phyloP scores from a whole-genome alignment of 1,140 invertebrate species.

The Drosophila arawakana region DNA sequence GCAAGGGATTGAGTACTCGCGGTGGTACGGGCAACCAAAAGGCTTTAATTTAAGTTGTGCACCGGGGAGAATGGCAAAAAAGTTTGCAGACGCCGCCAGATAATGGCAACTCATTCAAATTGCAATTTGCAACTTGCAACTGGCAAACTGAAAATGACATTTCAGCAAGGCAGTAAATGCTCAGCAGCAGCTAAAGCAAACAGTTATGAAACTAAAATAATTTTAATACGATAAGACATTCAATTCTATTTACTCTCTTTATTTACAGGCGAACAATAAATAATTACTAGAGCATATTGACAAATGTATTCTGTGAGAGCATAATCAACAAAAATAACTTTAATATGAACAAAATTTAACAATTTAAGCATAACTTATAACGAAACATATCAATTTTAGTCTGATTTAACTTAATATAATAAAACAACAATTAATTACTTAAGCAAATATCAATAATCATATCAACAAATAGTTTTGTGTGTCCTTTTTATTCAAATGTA shows the following conservation, averaged over 20 bases:
- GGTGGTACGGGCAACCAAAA: slow-evolving; percentile 16
- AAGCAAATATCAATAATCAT: slow-evolving; percentile 31
- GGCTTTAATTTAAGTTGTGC: slow-evolving; percentile 46
- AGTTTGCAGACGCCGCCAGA: slow-evolving; percentile 50
- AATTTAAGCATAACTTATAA: slow-evolving; percentile 47
- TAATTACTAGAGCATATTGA: background rate
- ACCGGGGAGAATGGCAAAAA: slow-evolving; percentile 31
- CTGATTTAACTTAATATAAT: slow-evolving; percentile 60
- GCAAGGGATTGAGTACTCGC: slow-evolving; percentile 46
- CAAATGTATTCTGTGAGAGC: slow-evolving; percentile 11
- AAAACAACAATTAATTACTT: slow-evolving; percentile 23
- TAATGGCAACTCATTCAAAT: slow-evolving; percentile 39
- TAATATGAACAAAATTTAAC: slow-evolving; percentile 16
- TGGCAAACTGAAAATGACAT: slow-evolving; percentile 21
- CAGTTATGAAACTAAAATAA: background rate
- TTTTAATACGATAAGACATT: background rate
- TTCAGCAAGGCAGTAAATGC: slow-evolving; percentile 8
- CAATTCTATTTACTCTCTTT: slow-evolving; percentile 5
- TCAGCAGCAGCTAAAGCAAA: background rate
- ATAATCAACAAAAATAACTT: background rate
- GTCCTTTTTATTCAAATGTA: slow-evolving; percentile 21
- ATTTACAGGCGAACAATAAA: slow-evolving; percentile 31
- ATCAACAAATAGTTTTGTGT: slow-evolving; percentile 25
- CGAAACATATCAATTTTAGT: slow-evolving; percentile 78
- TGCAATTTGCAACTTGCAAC: slow-evolving; percentile 6